Conservation (phyloP, 2,888 invertebrate species). For the Cristatella mucedo region DNA sequence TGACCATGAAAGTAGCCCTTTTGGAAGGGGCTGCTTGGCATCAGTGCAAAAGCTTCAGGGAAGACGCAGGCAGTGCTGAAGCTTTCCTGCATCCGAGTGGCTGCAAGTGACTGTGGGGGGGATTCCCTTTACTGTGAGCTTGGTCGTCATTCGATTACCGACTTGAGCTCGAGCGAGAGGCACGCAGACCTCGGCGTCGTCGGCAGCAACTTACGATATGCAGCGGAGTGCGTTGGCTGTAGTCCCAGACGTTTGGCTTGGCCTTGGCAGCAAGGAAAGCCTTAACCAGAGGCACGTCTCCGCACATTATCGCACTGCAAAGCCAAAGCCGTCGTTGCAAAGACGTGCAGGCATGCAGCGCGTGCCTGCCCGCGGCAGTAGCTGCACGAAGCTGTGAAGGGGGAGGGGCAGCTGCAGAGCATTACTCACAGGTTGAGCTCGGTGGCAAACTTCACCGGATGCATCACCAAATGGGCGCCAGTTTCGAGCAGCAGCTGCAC, state of each 20-base stretch:
- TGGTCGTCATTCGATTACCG: no score
- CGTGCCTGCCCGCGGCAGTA: neutral
- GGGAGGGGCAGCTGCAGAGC: constrained; percentile 48
- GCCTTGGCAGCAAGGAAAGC: constrained; percentile 28
- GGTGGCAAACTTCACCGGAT: constrained; percentile 1
- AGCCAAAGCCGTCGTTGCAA: no score
- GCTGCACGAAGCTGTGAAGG: neutral
- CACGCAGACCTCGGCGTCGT: no score
- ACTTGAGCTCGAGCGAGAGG: no score
- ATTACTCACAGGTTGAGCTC: constrained; percentile 42
- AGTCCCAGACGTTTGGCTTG: constrained; percentile 22
- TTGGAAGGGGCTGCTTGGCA: no score
- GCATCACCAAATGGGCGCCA: constrained; percentile 48
- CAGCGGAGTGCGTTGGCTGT: constrained; percentile 23
- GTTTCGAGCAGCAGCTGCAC: constrained; percentile 54
- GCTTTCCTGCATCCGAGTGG: no score
- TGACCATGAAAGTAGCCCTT: no score
- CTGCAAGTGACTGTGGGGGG: no score
- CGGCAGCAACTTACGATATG: constrained; percentile 26
- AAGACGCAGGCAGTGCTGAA: no score
- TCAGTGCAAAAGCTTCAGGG: no score
- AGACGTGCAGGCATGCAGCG: no score
- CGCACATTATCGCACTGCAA: constrained; percentile 21
- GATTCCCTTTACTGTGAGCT: no score
- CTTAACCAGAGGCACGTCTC: constrained; percentile 28